A percentile compares a stretch with the other conserved stretches of the same genome.
Evolutionary conservation across 2,797 vertebrate genomes (phyloP).

Genomic region (Microctenopoma lineatum): DNA sequence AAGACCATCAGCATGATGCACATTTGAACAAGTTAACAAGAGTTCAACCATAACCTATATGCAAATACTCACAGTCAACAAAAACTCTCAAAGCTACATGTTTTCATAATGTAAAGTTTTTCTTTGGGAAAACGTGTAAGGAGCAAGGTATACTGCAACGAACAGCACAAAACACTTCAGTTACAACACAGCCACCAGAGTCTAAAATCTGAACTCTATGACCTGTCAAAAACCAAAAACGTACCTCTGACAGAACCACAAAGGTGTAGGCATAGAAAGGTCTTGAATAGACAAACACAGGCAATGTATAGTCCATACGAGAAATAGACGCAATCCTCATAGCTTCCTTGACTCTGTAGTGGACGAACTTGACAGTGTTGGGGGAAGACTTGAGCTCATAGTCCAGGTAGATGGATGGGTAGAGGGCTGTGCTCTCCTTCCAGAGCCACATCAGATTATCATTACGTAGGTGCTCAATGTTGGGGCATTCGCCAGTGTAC

Average conservation of each 20-base stretch:
- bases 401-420: constrained; percentile 91
- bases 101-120: too few species aligned
- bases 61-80: background rate
- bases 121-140: too few species aligned
- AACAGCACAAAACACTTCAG: too few species aligned
- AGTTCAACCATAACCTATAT: background rate
- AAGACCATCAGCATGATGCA: background rate
- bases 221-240: constrained; percentile 18
- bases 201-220: background rate
- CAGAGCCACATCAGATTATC: constrained; percentile 92
- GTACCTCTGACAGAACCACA: constrained; percentile 89
- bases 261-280: constrained; percentile 92
- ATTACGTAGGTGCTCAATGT: constrained; percentile 87
- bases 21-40: background rate
- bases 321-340: constrained; percentile 89
- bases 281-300: constrained; percentile 91
- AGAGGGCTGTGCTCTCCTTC: constrained; percentile 90
- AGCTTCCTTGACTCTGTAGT: constrained; percentile 90
- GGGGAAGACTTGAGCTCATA: constrained; percentile 87
- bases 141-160: too few species aligned
- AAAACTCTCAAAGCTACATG: background rate
- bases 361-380: constrained; percentile 91
- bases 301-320: constrained; percentile 83
- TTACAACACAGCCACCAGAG: background rate
- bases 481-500: constrained; percentile 90